phyloP scores from a whole-genome alignment of 2,797 vertebrate species.

The Chromobotia macracanthus region DNA sequence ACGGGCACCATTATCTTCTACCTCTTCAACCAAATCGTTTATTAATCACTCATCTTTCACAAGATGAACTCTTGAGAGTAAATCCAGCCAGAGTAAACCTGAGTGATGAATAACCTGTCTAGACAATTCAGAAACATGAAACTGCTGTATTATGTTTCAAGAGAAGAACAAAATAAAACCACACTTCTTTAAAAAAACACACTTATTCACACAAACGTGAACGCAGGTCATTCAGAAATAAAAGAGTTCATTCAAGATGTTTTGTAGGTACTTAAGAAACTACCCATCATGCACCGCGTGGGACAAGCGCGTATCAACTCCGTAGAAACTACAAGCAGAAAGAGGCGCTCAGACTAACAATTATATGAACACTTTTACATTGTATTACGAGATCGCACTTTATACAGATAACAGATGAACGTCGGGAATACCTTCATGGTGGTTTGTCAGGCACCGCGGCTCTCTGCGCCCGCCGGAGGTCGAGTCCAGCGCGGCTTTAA shows the following conservation, averaged over 20 bases:
- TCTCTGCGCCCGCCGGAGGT: background rate
- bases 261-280: background rate
- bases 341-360: background rate
- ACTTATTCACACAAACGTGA: no score
- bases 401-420: background rate
- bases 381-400: background rate
- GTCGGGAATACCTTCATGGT: constrained; percentile 30
- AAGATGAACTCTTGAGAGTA: constrained; percentile 17
- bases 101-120: constrained; percentile 1
- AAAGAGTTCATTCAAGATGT: background rate
- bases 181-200: no score
- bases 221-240: background rate
- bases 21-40: background rate
- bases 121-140: background rate
- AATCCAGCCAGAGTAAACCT: background rate
- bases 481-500: background rate
- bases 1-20: background rate
- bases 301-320: background rate
- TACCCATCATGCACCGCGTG: no score
- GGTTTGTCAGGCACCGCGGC: background rate
- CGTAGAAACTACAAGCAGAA: no score
- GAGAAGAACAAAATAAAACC: background rate
- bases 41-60: constrained; percentile 8
- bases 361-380: background rate
- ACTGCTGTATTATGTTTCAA: background rate